Percentiles rank a stretch among this genome's conserved stretches.
Evolutionary conservation across 2,888 invertebrate genomes (phyloP).

Genomic region (Pseudoips prasinana): DNA sequence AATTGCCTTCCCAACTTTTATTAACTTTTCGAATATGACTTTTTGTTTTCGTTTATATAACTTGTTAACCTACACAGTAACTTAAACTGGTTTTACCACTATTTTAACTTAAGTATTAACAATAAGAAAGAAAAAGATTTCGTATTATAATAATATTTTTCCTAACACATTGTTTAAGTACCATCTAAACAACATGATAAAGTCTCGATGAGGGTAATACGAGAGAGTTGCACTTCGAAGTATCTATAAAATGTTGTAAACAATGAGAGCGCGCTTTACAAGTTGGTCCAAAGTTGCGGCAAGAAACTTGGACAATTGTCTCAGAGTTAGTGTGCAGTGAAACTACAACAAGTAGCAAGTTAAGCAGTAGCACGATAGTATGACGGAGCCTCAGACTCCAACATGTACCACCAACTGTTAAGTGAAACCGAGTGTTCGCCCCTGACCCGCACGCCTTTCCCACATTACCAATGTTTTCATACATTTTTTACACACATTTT

Average conservation of each 20-base stretch:
- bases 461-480: constrained; percentile 28
- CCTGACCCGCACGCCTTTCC: constrained; percentile 50
- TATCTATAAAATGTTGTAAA: too few species aligned
- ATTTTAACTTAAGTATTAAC: background rate
- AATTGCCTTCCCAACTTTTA: constrained; percentile 15
- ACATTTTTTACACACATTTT: constrained; percentile 5
- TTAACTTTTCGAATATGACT: background rate
- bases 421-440: constrained; percentile 55
- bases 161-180: too few species aligned
- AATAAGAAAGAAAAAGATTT: background rate
- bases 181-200: too few species aligned
- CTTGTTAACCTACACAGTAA: too few species aligned
- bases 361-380: constrained; percentile 17
- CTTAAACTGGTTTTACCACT: background rate
- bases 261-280: background rate
- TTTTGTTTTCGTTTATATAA: background rate
- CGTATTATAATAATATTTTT: too few species aligned
- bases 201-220: too few species aligned
- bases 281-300: constrained; percentile 5
- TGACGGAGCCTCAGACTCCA: constrained; percentile 16
- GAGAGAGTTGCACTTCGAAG: too few species aligned
- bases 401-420: constrained; percentile 35
- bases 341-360: constrained; percentile 19
- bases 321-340: constrained; percentile 11
- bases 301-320: constrained; percentile 13